Evolutionary conservation across 2,888 invertebrate genomes (phyloP).

Genomic region (Aricia artaxerxes): DNA sequence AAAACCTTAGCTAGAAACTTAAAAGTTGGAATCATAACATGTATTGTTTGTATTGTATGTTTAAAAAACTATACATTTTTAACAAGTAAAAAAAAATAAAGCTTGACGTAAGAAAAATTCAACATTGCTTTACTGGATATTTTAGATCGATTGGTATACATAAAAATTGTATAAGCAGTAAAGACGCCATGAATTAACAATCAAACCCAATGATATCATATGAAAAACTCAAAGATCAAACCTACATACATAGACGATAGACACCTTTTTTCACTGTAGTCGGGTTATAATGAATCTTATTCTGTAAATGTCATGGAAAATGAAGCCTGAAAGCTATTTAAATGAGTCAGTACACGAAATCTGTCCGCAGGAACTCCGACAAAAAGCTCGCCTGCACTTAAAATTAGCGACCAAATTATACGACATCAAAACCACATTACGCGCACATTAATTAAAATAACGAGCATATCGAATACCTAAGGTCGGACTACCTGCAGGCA

Average conservation of each 20-base stretch:
- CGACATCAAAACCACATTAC: constrained; percentile 70
- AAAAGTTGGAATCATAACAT: background rate
- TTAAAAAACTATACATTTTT: too few species aligned
- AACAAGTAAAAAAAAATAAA: too few species aligned
- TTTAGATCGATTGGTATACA: too few species aligned
- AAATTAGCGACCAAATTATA: constrained; percentile 56
- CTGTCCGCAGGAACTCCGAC: constrained; percentile 43
- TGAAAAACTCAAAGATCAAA: too few species aligned
- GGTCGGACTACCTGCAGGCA: constrained; percentile 72
- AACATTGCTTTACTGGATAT: too few species aligned
- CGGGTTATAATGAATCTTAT: background rate
- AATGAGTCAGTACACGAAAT: constrained; percentile 42
- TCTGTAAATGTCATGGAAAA: background rate
- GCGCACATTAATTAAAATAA: constrained; percentile 57
- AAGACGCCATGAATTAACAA: too few species aligned
- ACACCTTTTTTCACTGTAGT: too few species aligned
- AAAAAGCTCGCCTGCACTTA: constrained; percentile 15
- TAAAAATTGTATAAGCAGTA: too few species aligned
- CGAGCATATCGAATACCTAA: constrained; percentile 75
- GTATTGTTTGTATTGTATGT: too few species aligned
- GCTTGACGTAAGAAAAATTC: too few species aligned
- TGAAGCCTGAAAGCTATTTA: constrained; percentile 2
- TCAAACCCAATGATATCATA: too few species aligned
- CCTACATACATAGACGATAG: too few species aligned
- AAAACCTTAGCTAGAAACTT: background rate